Evolutionary conservation across 2,113 vertebrate species (phyloP).

Genomic region (Percina caprodes): DNA sequence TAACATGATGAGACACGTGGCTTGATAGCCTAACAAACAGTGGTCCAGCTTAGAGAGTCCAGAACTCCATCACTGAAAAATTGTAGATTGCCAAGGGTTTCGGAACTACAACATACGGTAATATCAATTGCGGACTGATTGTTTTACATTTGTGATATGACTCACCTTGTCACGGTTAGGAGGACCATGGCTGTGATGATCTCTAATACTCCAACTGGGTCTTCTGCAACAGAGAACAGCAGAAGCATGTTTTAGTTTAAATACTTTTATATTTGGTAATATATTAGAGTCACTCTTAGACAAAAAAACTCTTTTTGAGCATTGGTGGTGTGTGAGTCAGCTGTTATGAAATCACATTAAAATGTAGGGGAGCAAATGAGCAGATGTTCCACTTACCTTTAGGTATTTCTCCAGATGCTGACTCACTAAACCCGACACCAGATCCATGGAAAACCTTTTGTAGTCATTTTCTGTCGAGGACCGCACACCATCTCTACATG

Average conservation of each 20-base stretch:
- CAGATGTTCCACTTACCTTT: slow-evolving; percentile 16
- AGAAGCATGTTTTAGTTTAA: not conserved
- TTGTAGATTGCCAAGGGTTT: not conserved
- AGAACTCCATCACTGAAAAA: not conserved
- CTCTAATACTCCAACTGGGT: not conserved
- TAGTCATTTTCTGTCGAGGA: not conserved
- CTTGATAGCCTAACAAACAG: not conserved
- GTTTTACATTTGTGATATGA: not conserved
- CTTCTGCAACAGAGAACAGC: not conserved
- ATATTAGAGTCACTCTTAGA: not conserved
- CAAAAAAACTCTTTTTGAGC: not conserved
- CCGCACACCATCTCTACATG: not conserved
- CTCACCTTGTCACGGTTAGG: not conserved
- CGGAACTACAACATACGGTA: not conserved
- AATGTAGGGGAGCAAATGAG: not conserved
- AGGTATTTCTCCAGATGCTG: slow-evolving; percentile 16
- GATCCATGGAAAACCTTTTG: not conserved
- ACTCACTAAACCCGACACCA: not conserved
- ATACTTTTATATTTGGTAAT: slow-evolving; percentile 2
- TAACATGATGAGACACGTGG: not conserved
- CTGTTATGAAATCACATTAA: not conserved
- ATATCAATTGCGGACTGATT: not conserved
- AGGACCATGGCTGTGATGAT: slow-evolving; percentile 1
- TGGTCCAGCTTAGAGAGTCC: not conserved
- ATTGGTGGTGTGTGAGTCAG: slow-evolving; percentile 14